phyloP scores from a whole-genome alignment of 2,113 vertebrate species.

The Burhinus oedicnemus region DNA sequence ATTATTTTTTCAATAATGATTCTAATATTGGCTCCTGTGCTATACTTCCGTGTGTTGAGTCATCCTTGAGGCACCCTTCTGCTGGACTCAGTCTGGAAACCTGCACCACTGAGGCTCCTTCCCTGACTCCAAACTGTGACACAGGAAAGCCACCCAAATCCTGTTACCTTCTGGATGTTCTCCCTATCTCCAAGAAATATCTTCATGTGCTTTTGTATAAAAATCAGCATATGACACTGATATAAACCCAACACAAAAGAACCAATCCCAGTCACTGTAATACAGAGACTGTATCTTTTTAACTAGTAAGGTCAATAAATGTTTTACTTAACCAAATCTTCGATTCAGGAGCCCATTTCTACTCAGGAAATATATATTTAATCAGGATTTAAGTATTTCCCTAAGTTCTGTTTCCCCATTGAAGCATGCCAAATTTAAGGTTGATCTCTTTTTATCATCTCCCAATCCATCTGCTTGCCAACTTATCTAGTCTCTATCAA shows the following conservation, averaged over 20 bases:
- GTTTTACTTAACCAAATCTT: not conserved
- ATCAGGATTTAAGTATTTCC: not conserved
- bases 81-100: not conserved
- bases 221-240: not conserved
- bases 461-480: not conserved
- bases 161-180: not conserved
- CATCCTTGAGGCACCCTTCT: not conserved
- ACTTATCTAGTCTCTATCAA: not conserved
- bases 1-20: not conserved
- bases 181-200: not conserved
- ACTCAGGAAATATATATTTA: not conserved
- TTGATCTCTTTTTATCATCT: not conserved
- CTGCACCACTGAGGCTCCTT: not conserved
- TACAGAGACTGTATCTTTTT: not conserved
- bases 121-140: not conserved
- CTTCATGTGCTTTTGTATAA: not conserved
- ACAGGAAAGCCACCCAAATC: not conserved
- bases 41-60: not conserved
- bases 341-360: not conserved
- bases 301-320: not conserved
- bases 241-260: not conserved
- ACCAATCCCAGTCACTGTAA: not conserved
- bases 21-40: not conserved
- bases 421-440: not conserved
- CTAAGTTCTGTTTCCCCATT: not conserved